Conservation (phyloP, 2,797 vertebrate species). For the Carapus acus region DNA sequence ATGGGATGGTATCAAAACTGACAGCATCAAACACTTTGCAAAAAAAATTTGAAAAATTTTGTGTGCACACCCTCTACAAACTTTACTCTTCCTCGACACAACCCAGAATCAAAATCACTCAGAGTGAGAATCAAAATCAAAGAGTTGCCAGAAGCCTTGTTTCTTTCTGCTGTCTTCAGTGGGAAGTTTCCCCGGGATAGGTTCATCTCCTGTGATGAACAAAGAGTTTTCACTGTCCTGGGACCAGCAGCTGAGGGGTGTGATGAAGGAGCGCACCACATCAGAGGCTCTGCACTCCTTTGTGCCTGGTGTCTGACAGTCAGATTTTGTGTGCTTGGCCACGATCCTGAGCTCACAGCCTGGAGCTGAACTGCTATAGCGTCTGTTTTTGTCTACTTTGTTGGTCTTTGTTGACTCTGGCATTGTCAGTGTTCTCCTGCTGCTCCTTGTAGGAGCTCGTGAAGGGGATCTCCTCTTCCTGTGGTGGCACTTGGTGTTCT, state of each 20-base stretch:
- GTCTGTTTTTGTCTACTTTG: conserved; percentile 42
- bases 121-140: conserved; percentile 61
- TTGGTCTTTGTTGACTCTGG: conserved; percentile 41
- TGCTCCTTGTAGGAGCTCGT: conserved; percentile 35
- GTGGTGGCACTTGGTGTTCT: neutral
- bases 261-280: conserved; percentile 34
- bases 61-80: neutral
- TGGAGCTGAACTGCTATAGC: conserved; percentile 7
- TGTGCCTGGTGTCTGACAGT: neutral
- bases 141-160: conserved; percentile 65
- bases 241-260: conserved; percentile 63
- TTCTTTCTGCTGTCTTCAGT: conserved; percentile 27
- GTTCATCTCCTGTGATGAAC: conserved; percentile 36
- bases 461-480: conserved; percentile 34
- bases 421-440: conserved; percentile 53
- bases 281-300: conserved; percentile 5
- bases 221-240: conserved; percentile 58
- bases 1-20: neutral
- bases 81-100: conserved; percentile 22
- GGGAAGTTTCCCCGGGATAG: conserved; percentile 54
- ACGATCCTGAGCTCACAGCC: conserved; percentile 6
- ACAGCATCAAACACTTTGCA: conserved; percentile 7
- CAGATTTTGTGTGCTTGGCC: neutral
- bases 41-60: conserved; percentile 11
- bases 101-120: conserved; percentile 29